phyloP scores from a whole-genome alignment of 2,888 invertebrate species.

The Caenorhabditis sp. region DNA sequence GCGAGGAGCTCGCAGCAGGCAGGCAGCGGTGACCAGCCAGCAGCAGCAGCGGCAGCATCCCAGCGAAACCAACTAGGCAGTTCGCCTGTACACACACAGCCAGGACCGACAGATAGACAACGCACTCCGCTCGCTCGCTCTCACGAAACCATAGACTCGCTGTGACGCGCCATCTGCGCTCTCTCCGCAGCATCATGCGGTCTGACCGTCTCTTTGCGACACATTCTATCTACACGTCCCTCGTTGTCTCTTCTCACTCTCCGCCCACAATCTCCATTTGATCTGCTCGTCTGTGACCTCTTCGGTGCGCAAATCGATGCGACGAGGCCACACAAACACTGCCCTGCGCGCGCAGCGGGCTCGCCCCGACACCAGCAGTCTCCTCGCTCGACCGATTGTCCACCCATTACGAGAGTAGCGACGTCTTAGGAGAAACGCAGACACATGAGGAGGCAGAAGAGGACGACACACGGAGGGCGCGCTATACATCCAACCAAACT shows the following conservation, averaged over 20 bases:
- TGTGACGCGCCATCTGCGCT: constrained; percentile 33
- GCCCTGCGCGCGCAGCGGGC: constrained; percentile 15
- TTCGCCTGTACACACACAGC: constrained; percentile 56
- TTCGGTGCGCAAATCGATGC: constrained; percentile 32
- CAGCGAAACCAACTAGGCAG: constrained; percentile 19
- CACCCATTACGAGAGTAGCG: constrained; percentile 50
- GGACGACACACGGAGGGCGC: constrained; percentile 10
- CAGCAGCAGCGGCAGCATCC: constrained; percentile 21
- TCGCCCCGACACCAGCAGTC: constrained; percentile 18
- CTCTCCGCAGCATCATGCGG: constrained; percentile 34
- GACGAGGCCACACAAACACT: constrained; percentile 40
- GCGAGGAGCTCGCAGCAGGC: constrained; percentile 31
- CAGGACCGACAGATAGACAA: constrained; percentile 28
- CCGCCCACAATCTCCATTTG: not conserved
- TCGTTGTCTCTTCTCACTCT: constrained; percentile 7
- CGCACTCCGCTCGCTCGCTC: constrained; percentile 26
- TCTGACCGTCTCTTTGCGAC: constrained; percentile 31
- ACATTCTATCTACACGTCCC: constrained; percentile 23
- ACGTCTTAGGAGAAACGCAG: constrained; percentile 29
- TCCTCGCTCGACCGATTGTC: constrained; percentile 14
- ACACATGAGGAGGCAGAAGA: constrained; percentile 10
- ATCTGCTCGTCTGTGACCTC: constrained; percentile 26
- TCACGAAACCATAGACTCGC: constrained; percentile 39
- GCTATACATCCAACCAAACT: constrained; percentile 21
- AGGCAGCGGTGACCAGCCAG: constrained; percentile 23